phyloP scores from a whole-genome alignment of 2,113 vertebrate species.

The Larimichthys polyactis region DNA sequence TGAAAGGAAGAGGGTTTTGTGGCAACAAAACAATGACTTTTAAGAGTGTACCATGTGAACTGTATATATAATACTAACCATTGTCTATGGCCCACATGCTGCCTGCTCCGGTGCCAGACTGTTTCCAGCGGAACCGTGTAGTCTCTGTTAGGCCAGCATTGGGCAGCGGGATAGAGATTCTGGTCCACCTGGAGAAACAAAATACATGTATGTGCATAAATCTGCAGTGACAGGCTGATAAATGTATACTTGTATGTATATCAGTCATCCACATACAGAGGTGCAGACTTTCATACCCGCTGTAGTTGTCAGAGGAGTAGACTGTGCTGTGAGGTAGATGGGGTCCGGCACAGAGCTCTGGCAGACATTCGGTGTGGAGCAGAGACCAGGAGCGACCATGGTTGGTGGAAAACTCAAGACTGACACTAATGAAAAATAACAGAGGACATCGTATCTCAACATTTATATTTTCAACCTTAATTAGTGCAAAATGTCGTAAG shows the following conservation, averaged over 20 bases:
- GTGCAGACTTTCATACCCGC: slow-evolving; percentile 84
- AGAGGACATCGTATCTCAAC: background rate
- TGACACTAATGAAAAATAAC: slow-evolving; percentile 83
- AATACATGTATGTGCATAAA: background rate
- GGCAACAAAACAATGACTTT: background rate
- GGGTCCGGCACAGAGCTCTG: slow-evolving; percentile 92
- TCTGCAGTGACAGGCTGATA: background rate
- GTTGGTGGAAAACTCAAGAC: slow-evolving; percentile 96
- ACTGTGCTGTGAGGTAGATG: slow-evolving; percentile 96
- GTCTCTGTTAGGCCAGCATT: slow-evolving; percentile 92
- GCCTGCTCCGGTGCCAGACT: slow-evolving; percentile 88
- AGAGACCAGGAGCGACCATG: slow-evolving; percentile 96
- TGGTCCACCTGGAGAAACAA: slow-evolving; percentile 90
- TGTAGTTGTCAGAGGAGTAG: slow-evolving; percentile 98
- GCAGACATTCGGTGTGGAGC: slow-evolving; percentile 94
- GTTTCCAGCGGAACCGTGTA: slow-evolving; percentile 96
- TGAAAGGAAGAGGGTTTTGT: background rate
- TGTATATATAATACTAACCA: slow-evolving; percentile 80
- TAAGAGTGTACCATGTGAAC: background rate
- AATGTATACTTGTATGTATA: background rate
- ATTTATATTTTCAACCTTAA: slow-evolving; percentile 5
- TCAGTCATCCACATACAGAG: background rate
- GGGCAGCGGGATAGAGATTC: slow-evolving; percentile 95
- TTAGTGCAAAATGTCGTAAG: background rate
- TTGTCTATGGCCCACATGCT: slow-evolving; percentile 99